These are phyloP conservation scores for Bufotes viridis DNA, from an alignment of 2,797 vertebrate genomes.

Conservation along the genomic window DNA sequence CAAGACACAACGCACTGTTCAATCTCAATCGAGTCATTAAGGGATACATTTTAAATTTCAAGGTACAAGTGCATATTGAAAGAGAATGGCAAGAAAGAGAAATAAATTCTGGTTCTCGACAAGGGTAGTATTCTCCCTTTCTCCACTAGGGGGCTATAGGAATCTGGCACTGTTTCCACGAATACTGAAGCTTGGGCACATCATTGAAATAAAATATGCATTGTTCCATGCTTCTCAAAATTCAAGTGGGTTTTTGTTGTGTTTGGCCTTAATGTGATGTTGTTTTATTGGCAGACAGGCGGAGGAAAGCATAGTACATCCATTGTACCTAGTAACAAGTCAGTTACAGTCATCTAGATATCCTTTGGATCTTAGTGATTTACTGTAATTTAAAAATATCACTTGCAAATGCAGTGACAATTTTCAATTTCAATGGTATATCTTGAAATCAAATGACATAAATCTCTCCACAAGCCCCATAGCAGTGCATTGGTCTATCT, in stretches of 20 bases:
- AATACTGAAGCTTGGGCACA: background rate
- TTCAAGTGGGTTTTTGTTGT: conserved; percentile 57
- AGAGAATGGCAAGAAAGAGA: too few relatives aligned
- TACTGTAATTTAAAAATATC: background rate
- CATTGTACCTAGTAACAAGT: conserved; percentile 35
- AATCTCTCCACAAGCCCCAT: too few relatives aligned
- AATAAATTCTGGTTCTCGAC: background rate
- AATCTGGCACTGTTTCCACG: background rate
- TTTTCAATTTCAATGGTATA: too few relatives aligned
- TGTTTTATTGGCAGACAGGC: conserved; percentile 32
- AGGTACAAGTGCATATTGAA: too few relatives aligned
- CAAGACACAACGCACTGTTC: too few relatives aligned
- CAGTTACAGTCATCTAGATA: background rate
- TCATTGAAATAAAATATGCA: conserved; percentile 16
- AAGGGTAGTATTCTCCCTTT: background rate
- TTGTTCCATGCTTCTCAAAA: conserved; percentile 14
- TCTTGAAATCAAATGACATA: too few relatives aligned
- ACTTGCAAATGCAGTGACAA: too few relatives aligned
- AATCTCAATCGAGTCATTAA: too few relatives aligned
- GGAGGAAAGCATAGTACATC: conserved; percentile 20
- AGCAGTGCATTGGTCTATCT: too few relatives aligned
- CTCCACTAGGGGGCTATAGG: background rate
- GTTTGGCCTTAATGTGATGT: conserved; percentile 45
- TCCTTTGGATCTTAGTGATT: background rate
- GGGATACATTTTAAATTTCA: too few relatives aligned